A percentile compares a stretch with the other conserved stretches of the same genome.
phyloP scores from a whole-genome alignment of 1,140 invertebrate genomes.

The Ceratina calcarata region DNA sequence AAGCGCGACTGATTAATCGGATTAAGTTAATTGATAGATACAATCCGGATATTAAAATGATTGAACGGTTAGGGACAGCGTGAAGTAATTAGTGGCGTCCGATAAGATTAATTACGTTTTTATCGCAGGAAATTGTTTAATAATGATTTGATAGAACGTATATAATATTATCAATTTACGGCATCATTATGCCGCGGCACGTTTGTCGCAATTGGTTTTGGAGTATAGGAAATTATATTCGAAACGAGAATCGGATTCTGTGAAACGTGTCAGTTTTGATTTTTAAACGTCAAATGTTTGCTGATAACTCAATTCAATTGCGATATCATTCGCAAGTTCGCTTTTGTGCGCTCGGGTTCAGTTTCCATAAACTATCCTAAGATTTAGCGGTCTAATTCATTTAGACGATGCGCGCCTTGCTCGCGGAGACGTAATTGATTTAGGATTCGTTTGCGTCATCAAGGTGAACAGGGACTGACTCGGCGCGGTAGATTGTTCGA shows the following conservation, averaged over 20 bases:
- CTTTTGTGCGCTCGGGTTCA: no score
- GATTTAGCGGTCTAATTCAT: not conserved
- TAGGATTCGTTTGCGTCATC: not conserved
- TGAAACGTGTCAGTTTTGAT: no score
- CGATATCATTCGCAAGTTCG: not conserved
- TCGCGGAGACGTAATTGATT: not conserved
- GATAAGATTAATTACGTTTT: not conserved
- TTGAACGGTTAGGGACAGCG: not conserved
- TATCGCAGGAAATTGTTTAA: not conserved
- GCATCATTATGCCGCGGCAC: no score
- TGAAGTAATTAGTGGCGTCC: not conserved
- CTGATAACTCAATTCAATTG: not conserved
- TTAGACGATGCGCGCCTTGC: not conserved
- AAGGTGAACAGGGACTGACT: not conserved
- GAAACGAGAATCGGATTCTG: no score
- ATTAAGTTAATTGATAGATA: not conserved
- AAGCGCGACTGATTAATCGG: not conserved
- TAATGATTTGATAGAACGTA: no score
- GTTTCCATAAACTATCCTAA: not conserved
- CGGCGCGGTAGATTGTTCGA: not conserved
- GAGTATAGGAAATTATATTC: no score
- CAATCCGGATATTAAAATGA: not conserved
- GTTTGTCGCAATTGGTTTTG: no score
- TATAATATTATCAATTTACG: no score
- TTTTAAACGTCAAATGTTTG: no score